Evolutionary conservation across 35 echinoderm and acorn worm genomes (phyloP).

Genomic region (Diadema setosum): DNA sequence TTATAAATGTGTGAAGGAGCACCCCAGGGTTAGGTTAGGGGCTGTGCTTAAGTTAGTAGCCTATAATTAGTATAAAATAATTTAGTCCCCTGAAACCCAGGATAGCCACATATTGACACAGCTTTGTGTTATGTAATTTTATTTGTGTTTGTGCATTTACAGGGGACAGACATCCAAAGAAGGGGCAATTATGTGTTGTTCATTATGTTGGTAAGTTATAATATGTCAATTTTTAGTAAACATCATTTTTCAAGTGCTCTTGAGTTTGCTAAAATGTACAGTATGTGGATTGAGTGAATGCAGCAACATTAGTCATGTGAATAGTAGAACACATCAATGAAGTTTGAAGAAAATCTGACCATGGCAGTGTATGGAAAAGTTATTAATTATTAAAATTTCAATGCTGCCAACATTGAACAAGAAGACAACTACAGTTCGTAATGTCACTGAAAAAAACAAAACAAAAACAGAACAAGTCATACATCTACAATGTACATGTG

Average conservation of each 20-base stretch:
- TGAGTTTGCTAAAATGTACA: neutral
- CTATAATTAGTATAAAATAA: neutral
- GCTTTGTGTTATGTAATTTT: neutral
- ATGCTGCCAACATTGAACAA: no score
- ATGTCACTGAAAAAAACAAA: no score
- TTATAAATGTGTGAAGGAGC: neutral
- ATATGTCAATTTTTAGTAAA: no score
- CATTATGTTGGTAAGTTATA: neutral
- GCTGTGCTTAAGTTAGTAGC: neutral
- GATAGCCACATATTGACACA: neutral
- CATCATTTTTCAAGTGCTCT: no score
- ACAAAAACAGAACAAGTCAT: no score
- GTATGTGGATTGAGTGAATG: neutral
- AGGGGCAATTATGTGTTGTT: neutral
- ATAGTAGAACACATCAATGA: neutral
- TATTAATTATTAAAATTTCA: neutral
- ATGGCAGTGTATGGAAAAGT: neutral
- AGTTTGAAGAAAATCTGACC: neutral
- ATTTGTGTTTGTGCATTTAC: neutral
- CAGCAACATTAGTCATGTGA: neutral
- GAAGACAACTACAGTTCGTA: no score
- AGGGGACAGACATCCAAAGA: neutral
- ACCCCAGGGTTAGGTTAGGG: neutral
- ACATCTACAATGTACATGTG: no score
- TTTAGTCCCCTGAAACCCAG: neutral